A percentile compares a stretch with the other conserved stretches of the same genome.
Conservation (phyloP, 2,113 vertebrate species). For the Cyprinodon brontotheroides region DNA sequence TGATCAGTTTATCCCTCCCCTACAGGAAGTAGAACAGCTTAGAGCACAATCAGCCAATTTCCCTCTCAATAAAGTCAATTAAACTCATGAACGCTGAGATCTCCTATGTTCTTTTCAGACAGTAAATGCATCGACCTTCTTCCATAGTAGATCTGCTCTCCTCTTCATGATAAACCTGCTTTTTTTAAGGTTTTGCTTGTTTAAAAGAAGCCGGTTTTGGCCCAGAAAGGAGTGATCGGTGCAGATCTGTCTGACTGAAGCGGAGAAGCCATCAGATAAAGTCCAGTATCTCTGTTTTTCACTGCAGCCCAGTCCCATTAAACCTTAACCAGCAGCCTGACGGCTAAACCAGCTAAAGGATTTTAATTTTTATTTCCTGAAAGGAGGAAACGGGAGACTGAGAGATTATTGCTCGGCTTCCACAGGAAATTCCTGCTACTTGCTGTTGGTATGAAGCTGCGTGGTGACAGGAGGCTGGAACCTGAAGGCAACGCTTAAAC, state of each 20-base stretch:
- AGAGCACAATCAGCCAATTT: background rate
- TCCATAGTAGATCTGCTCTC: background rate
- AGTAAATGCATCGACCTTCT: background rate
- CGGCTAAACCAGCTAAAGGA: too few relatives aligned
- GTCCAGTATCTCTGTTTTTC: background rate
- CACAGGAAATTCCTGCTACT: slow-evolving; percentile 62
- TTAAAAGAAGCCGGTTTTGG: background rate
- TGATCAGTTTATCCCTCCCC: too few relatives aligned
- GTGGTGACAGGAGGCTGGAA: slow-evolving; percentile 28
- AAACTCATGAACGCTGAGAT: background rate
- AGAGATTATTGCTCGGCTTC: slow-evolving; percentile 52
- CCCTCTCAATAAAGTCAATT: background rate
- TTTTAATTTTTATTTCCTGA: background rate
- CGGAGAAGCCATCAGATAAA: background rate
- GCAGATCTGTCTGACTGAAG: background rate
- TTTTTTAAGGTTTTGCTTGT: too few relatives aligned
- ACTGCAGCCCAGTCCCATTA: slow-evolving; percentile 8
- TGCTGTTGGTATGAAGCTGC: slow-evolving; percentile 33
- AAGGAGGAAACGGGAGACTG: slow-evolving; percentile 52
- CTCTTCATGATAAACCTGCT: background rate
- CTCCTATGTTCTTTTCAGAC: background rate
- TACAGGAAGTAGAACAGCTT: background rate
- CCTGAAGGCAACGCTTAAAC: background rate
- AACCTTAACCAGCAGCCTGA: too few relatives aligned
- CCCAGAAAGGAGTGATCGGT: too few relatives aligned